phyloP scores from a whole-genome alignment of 1,140 invertebrate genomes.

The Tetramorium simillimum region DNA sequence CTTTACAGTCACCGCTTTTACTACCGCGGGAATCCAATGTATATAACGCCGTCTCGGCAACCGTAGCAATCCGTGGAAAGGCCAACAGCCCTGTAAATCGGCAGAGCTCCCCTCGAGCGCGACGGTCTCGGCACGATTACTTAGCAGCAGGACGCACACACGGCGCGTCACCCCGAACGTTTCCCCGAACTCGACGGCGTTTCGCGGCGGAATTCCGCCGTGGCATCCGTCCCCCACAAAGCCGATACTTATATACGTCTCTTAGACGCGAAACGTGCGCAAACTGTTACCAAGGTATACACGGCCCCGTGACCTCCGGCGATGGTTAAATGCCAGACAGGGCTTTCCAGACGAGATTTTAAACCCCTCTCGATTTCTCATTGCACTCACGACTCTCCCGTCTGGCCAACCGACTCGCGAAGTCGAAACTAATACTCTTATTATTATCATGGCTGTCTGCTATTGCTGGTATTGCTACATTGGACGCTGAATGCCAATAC shows the following conservation, averaged over 20 bases:
- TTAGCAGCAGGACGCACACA: neutral
- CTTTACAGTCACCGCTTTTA: slow-evolving; percentile 6
- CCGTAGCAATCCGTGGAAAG: neutral
- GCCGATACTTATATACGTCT: slow-evolving; percentile 35
- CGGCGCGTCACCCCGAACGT: neutral
- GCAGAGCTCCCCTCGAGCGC: neutral
- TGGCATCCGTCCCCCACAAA: slow-evolving; percentile 13
- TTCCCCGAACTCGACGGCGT: neutral
- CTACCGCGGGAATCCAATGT: neutral
- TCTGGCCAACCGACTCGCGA: neutral
- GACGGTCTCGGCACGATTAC: slow-evolving; percentile 23
- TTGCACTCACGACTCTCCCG: neutral
- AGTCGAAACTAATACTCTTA: slow-evolving; percentile 9
- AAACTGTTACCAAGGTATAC: neutral
- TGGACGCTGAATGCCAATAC: neutral
- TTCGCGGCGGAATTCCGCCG: slow-evolving; percentile 16
- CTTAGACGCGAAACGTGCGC: slow-evolving; percentile 30
- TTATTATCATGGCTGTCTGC: neutral
- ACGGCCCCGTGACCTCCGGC: neutral
- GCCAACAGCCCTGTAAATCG: slow-evolving; percentile 22
- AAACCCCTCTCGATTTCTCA: slow-evolving; percentile 28
- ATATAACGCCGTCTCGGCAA: neutral
- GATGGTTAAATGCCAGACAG: slow-evolving; percentile 1
- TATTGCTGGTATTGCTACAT: neutral
- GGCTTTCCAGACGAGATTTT: neutral